These are phyloP conservation scores for Pristionchus fissidentatus DNA, from an alignment of 2,888 invertebrate species.

Conservation along the genomic window DNA sequence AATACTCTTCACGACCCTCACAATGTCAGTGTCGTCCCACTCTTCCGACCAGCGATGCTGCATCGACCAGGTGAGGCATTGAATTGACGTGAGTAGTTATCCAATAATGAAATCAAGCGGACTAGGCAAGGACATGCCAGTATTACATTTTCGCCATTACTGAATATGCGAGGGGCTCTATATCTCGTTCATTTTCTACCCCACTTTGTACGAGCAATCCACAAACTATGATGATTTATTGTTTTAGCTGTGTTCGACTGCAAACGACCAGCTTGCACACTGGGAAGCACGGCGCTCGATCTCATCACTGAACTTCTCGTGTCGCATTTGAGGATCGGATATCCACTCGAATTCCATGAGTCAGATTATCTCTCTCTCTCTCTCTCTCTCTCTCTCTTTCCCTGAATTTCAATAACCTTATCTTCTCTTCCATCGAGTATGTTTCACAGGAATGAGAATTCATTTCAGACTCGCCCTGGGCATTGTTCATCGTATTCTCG, in stretches of 20 bases:
- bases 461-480: slow-evolving; percentile 28
- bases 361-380: slow-evolving; percentile 6
- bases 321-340: slow-evolving; percentile 37
- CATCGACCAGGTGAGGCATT: slow-evolving; percentile 33
- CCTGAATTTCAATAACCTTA: not conserved
- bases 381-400: not conserved
- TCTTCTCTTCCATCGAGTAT: not conserved
- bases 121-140: no score
- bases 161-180: no score
- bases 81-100: no score
- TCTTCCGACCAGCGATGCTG: slow-evolving; percentile 45
- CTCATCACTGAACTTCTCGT: slow-evolving; percentile 44
- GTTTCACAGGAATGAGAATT: not conserved
- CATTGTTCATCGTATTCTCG: slow-evolving; percentile 42
- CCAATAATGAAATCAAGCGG: no score
- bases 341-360: slow-evolving; percentile 45
- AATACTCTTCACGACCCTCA: slow-evolving; percentile 45
- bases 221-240: not conserved
- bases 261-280: slow-evolving; percentile 28
- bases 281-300: slow-evolving; percentile 43
- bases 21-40: slow-evolving; percentile 16
- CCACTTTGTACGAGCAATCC: not conserved
- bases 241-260: slow-evolving; percentile 28
- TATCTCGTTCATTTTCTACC: no score
- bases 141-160: no score